phyloP scores from a whole-genome alignment of 2,797 vertebrate genomes.

The Microctenopoma lineatum region DNA sequence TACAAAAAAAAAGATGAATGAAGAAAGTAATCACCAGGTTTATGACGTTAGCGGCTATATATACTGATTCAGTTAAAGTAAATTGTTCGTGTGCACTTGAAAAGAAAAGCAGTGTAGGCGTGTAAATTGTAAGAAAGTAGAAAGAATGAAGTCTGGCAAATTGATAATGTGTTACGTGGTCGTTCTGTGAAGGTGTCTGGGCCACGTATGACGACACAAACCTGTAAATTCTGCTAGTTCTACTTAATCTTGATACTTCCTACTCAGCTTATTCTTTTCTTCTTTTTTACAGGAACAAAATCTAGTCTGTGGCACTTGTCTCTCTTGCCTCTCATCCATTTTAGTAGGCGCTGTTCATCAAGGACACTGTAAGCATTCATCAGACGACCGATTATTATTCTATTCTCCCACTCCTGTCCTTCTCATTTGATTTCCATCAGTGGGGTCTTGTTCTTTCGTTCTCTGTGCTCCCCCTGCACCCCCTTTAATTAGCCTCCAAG shows the following conservation, averaged over 20 bases:
- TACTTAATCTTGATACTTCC: conserved; percentile 39
- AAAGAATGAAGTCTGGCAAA: conserved; percentile 31
- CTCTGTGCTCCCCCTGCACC: conserved; percentile 27
- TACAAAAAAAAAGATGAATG: too few relatives aligned
- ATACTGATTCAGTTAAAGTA: background rate
- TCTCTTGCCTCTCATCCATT: conserved; percentile 43
- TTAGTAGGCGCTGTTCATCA: conserved; percentile 60
- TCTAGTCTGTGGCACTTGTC: conserved; percentile 48
- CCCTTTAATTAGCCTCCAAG: conserved; percentile 75
- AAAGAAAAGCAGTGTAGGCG: background rate
- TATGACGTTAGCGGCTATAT: background rate
- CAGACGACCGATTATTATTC: conserved; percentile 64
- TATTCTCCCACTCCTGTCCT: conserved; percentile 64
- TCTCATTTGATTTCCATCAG: conserved; percentile 78
- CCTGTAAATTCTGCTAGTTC: conserved; percentile 43
- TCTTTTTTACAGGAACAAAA: conserved; percentile 32
- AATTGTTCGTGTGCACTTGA: background rate
- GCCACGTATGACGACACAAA: conserved; percentile 29
- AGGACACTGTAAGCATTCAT: conserved; percentile 68
- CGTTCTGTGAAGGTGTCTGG: conserved; percentile 14
- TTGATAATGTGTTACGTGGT: conserved; percentile 35
- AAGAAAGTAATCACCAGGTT: background rate
- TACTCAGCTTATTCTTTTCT: conserved; percentile 29
- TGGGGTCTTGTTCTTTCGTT: conserved; percentile 68
- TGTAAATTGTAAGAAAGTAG: conserved; percentile 12